phyloP scores from a whole-genome alignment of 2,888 invertebrate genomes.

The Drosophila quasianomalipes region DNA sequence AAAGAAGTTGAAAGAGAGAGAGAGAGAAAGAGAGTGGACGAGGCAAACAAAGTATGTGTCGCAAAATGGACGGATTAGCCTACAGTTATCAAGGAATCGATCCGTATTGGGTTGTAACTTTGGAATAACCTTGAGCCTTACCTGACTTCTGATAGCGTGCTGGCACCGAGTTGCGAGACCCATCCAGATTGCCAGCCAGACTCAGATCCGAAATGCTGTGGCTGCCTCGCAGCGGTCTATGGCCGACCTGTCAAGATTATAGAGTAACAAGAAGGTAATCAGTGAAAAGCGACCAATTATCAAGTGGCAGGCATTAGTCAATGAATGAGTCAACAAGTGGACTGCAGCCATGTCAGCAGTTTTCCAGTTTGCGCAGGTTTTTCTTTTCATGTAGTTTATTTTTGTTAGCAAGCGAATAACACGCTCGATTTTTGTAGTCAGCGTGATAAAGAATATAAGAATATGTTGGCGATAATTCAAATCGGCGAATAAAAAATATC shows the following conservation, averaged over 20 bases:
- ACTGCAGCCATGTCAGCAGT: background rate
- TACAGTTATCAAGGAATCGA: constrained; percentile 44
- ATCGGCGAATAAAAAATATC: background rate
- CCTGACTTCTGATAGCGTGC: constrained; percentile 86
- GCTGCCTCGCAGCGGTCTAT: constrained; percentile 92
- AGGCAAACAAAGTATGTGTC: constrained; percentile 58
- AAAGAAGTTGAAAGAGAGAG: constrained; percentile 44
- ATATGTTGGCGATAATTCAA: background rate
- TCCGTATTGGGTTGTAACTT: background rate
- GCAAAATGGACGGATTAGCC: constrained; percentile 67
- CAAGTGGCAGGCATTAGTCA: background rate
- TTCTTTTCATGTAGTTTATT: background rate
- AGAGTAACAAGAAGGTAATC: background rate
- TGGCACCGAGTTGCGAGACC: constrained; percentile 73
- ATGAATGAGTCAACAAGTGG: constrained; percentile 1
- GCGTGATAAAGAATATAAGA: background rate
- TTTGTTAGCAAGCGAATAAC: constrained; percentile 1
- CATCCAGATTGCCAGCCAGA: constrained; percentile 87
- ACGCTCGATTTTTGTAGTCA: background rate
- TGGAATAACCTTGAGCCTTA: constrained; percentile 55
- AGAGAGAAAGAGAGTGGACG: constrained; percentile 45
- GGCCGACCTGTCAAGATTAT: constrained; percentile 88
- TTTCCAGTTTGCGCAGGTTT: background rate
- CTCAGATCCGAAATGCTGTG: constrained; percentile 95
- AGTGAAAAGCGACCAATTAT: background rate